phyloP scores from a whole-genome alignment of 2,888 invertebrate species.

The Spisula subtruncata region DNA sequence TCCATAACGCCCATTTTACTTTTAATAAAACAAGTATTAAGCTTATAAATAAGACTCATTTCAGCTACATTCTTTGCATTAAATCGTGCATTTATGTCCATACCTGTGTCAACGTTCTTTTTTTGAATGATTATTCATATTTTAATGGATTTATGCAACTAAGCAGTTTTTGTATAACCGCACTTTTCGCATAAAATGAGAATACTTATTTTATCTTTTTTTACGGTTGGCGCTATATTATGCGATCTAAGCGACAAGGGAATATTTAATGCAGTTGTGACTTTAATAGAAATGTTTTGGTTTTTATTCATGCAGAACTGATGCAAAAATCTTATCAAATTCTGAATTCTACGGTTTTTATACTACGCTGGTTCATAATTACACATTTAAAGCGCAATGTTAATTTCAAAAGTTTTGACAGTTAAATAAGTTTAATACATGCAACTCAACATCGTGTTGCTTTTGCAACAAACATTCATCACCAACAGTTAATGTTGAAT shows the following conservation, averaged over 20 bases:
- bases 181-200: neutral
- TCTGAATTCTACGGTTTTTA: neutral
- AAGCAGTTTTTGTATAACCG: neutral
- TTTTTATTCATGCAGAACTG: neutral
- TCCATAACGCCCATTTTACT: neutral
- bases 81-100: constrained; percentile 17
- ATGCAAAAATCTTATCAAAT: neutral
- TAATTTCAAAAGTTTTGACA: too few species aligned
- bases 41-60: neutral
- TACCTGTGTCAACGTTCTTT: neutral
- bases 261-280: neutral
- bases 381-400: too few species aligned
- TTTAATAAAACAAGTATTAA: neutral
- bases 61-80: constrained; percentile 4
- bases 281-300: neutral
- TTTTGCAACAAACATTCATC: too few species aligned
- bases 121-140: constrained; percentile 27
- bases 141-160: constrained; percentile 25
- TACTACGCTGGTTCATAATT: too few species aligned
- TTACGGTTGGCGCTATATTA: neutral
- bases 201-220: neutral
- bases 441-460: too few species aligned
- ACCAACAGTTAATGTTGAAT: too few species aligned
- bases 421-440: too few species aligned
- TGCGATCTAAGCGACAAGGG: neutral